A percentile compares a stretch with the other conserved stretches of the same genome.
Conservation (phyloP, 2,888 invertebrate species). For the Drosophila merina region DNA sequence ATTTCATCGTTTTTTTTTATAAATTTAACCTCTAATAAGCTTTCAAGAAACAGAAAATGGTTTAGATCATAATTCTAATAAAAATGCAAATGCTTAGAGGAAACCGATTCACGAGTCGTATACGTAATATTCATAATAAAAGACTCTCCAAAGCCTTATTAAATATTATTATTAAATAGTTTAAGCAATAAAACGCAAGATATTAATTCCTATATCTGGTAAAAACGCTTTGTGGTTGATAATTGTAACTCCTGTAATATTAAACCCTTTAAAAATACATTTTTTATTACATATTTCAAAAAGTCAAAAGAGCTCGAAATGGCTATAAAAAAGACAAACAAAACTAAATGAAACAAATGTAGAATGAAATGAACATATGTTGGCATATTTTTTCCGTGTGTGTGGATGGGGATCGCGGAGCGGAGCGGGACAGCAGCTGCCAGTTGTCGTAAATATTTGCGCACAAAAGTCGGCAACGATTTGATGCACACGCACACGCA, state of each 20-base stretch:
- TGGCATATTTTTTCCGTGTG: constrained; percentile 13
- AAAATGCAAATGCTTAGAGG: not conserved
- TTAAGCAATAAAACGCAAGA: too few species aligned
- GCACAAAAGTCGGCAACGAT: constrained; percentile 78
- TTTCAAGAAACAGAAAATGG: too few species aligned
- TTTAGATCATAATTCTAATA: too few species aligned
- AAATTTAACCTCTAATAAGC: too few species aligned
- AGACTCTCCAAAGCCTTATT: too few species aligned
- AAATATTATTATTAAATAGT: too few species aligned
- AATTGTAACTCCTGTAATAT: not conserved
- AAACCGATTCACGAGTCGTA: not conserved
- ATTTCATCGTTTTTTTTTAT: too few species aligned
- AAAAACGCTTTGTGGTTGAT: not conserved
- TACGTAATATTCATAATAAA: not conserved
- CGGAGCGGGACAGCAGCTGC: constrained; percentile 61
- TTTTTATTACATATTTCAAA: constrained; percentile 4
- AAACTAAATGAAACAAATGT: not conserved
- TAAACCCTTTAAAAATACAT: not conserved
- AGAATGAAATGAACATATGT: not conserved
- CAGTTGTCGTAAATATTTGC: constrained; percentile 79
- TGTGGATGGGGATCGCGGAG: constrained; percentile 14
- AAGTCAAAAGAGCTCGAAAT: not conserved
- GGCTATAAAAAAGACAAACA: not conserved
- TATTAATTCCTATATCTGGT: too few species aligned
- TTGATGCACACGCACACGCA: constrained; percentile 59